A percentile compares a stretch with the other conserved stretches of the same genome.
phyloP scores from a whole-genome alignment of 2,113 vertebrate genomes.

The Osmerus mordax region DNA sequence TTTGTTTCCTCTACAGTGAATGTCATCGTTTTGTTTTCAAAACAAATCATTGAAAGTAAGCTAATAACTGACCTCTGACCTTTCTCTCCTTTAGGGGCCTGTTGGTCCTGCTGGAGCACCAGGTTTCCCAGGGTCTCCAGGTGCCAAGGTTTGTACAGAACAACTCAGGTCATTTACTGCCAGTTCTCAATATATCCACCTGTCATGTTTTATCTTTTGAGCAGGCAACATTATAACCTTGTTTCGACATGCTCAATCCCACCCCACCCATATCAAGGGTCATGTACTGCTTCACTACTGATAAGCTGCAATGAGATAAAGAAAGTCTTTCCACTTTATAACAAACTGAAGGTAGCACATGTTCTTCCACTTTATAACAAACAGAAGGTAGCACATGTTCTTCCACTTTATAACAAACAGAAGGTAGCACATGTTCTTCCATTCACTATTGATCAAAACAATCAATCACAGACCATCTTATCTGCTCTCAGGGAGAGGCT shows the following conservation, averaged over 20 bases:
- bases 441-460: not conserved
- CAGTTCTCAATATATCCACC: not conserved
- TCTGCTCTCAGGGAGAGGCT: conserved; percentile 84
- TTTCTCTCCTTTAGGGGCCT: conserved; percentile 77
- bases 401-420: not conserved
- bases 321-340: no score
- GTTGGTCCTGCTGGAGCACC: conserved; percentile 90
- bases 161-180: no score
- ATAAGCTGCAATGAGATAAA: not conserved
- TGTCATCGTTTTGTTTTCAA: not conserved
- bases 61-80: conserved; percentile 10
- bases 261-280: no score
- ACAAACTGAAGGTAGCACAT: not conserved
- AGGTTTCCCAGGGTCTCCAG: conserved; percentile 93
- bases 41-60: not conserved
- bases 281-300: not conserved
- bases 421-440: not conserved
- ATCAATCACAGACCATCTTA: conserved; percentile 4
- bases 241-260: no score
- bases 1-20: not conserved
- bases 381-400: not conserved
- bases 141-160: conserved; percentile 80
- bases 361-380: not conserved
- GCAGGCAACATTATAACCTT: no score
- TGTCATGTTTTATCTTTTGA: not conserved